Base-by-base conservation (phyloP, 2,888 invertebrate genomes). In the Helobdella robusta region DNA sequence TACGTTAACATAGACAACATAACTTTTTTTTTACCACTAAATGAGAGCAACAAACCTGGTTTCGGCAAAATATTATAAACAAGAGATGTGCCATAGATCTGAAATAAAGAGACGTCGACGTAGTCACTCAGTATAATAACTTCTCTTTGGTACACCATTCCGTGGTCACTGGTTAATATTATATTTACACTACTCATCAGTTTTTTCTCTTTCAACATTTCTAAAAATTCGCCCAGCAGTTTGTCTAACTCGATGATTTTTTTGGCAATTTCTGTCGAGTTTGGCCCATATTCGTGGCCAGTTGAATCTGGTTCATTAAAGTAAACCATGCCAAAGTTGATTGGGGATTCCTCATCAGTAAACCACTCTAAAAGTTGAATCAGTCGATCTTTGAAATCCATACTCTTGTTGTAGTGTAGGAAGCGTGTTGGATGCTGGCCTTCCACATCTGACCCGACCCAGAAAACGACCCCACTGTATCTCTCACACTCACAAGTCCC, bases 81-180 rank as follows among this genome's bases (percentile, higher is more conserved):
- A 2, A 87, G 86, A 23, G 84, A 82, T 0, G 80, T 76, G 1
- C 84, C 84, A 68, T 82, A 81, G 48, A 79, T 74, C 28, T 74
- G 73, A 73, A 83, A 85, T n/a, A 82, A 80, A 52, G 80, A 63
- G 5, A 67, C 75, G 68, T 79, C 79, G 40, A 85, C 76, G 71
- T 48, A 56, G 35, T 67, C 58, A 25, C 54, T 36, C 35, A 69
- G 20, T 20, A 66, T 63, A 23, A 68, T 66, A 8, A 58, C 35
- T 4, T 67, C 46, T 35, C 25, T 48, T n/a, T 54, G 40, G 15
- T 66, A 34, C 20, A 52, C 30, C 68, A 69, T 70, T 20, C 88
- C 88, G 77, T 88, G 88, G 77, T 88, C 87, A 77, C 86, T 86
- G 52, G 87, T 76, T 68, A 87, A 82, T 65, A 88, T 82, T 0